phyloP scores from a whole-genome alignment of 2,113 vertebrate genomes.

The Zingel zingel region DNA sequence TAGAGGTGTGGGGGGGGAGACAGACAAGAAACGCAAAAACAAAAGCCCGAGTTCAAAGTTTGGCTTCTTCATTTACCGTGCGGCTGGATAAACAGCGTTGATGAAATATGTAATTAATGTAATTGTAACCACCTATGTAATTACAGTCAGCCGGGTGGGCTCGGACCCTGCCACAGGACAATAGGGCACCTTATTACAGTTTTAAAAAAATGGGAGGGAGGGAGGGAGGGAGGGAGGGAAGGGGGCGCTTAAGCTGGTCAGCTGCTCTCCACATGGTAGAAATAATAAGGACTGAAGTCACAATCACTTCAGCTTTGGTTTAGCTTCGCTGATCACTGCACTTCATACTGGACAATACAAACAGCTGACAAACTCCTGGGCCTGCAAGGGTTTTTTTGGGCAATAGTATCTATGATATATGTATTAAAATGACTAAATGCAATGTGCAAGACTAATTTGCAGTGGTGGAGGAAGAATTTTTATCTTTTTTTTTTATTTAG shows the following conservation, averaged over 20 bases:
- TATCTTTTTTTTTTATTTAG: too few species aligned
- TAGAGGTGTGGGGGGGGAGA: not conserved
- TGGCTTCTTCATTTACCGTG: constrained; percentile 75
- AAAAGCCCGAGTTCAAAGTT: constrained; percentile 82
- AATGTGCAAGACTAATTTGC: not conserved
- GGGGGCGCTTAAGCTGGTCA: constrained; percentile 90
- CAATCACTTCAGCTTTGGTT: constrained; percentile 92
- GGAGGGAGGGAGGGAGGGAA: constrained; percentile 26
- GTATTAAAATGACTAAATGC: not conserved
- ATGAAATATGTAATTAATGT: constrained; percentile 88
- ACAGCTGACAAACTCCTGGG: constrained; percentile 38
- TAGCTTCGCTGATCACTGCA: constrained; percentile 88
- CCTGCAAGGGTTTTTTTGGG: not conserved
- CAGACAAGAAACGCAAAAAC: constrained; percentile 73
- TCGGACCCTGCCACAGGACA: constrained; percentile 76
- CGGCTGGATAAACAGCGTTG: constrained; percentile 84
- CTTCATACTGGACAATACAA: constrained; percentile 88
- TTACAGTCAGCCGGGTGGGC: constrained; percentile 82
- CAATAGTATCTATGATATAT: not conserved
- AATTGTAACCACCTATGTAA: constrained; percentile 89
- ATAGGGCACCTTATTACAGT: constrained; percentile 87
- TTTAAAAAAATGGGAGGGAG: constrained; percentile 76
- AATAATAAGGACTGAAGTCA: constrained; percentile 90
- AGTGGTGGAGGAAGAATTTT: not conserved
- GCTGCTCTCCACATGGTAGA: constrained; percentile 97